Evolutionary conservation across 1,140 invertebrate genomes (phyloP), one percentile per base, ranked within the genome.

Genomic region (Cydia pomonella): DNA sequence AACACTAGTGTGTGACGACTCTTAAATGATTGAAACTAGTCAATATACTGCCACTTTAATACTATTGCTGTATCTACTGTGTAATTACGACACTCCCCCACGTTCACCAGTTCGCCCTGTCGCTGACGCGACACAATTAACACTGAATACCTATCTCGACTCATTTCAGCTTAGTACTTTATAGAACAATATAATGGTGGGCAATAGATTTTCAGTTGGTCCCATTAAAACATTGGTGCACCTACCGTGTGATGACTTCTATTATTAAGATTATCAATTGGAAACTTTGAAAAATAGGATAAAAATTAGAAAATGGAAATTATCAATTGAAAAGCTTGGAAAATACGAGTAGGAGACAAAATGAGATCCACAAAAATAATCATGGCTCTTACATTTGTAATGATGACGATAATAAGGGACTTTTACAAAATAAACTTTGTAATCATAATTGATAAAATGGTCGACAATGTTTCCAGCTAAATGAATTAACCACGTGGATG

Each of bases 161-260:
- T 50, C n/a, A 50, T 50, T 23, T 21, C 53, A 59, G 53, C 9
- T 59, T 59, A 23, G 21, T 23, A 59, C 53, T 59, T 59, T 59
- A 59, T 59, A 23, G 23, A 59, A 23, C 53, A 59, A 59, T 59
- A 59, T 59, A 59, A 59, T 59, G 53, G 18, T 23, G 53, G n/a
- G 10, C 9, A 23, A 6, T 23, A 23, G 21, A 59, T 10, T 9
- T 59, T 23, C 21, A 59, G 18, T 23, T 59, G 23, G 7, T 59
- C 21, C 59, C 50, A 47, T 74, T 64, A 27, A 73, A 77, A 47
- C 77, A 75, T 75, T 75, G 73, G 59, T 21, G 71, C 47, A 72
- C 72, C 62, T 38, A 21, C 69, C 74, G 50, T 76, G 50, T 7
- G 50, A 53, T 53, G n/a, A 18, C 3, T 53, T 53, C 6, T 53